Base-by-base conservation (phyloP, 2,113 vertebrate species). In the Hiodon tergisus region DNA sequence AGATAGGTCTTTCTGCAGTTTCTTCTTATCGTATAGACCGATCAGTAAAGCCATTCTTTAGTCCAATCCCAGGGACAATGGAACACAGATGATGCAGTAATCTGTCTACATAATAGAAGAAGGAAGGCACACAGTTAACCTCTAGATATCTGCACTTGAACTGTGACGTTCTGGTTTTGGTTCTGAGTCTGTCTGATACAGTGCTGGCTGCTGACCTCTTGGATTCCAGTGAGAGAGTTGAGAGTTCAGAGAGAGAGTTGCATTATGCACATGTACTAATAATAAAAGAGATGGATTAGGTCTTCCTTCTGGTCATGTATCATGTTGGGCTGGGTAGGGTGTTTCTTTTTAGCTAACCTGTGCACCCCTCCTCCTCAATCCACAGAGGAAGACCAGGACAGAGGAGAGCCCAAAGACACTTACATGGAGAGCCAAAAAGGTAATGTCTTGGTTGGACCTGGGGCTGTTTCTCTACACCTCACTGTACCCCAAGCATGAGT, bases 371-470 rank as follows among this genome's bases (percentile, higher is more conserved):
- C 4, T 75, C 6, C 4, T 48, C 67, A 9, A n/a, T 57, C 7
- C 7, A 4, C 63, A 67, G 73, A 67, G 50, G 62, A 63, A 48
- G 72, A 73, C 7, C n/a, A 65, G 61, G 61, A 73, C 17, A 50
- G 58, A 75, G 63, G 47, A n/a, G 31, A 48, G 31, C 8, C 47
- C n/a, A 63, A 17, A 17, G 73, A 75, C 53, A 54, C 55, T 46
- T 51, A 55, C 46, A 75, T 75, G 73, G 73, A 67, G 7, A 75
- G 73, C 14, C 73, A 67, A 55, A 57, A 53, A 75, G 73, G 73
- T 75, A 67, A 3, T 7, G 3, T 14, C 55, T 14, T 53, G 53
- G 50, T 69, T 14, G n/a, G 3, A 5, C 60, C 50, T 65, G 7
- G 51, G 6, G 17, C 52, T 8, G 16, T 9, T 53, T 69, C 67